Evolutionary conservation across 37 sponge, comb jelly and placozoan genomes (phyloP), one percentile per base, ranked within the genome.

Genomic region (Aplysina aerophoba): DNA sequence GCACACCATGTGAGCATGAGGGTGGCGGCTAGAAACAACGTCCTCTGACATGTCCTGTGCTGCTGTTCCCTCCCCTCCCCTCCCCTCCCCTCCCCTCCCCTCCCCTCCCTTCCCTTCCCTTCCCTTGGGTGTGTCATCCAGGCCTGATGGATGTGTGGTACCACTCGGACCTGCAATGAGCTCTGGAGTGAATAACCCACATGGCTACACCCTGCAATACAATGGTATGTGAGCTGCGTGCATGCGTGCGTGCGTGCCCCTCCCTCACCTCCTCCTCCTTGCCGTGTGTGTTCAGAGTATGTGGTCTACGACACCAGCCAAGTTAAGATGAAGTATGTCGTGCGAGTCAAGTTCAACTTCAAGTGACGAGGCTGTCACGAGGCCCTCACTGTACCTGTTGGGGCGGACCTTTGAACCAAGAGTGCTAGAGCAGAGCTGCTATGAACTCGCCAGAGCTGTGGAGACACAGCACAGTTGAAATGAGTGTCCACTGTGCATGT

Each of bases 141-240:
- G 95, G 34, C 4, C 84, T 55, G 93, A 96, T 81, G 94, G 94
- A 0, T 89, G 88, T 71, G 54, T 81, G 37, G 95, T 98, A 0
- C 99, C 96, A 8, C 74, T 96, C 27, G 99, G 99, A 15, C 83
- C 89, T 37, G 25, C 59, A 33, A 58, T 86, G 0, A 83, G 94
- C 60, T 92, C 99, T 21, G 91, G 88, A 20, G 85, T 98, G 0
- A 34, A 25, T 36, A 98, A 96, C 55, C 89, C 94, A 11, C n/a
- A 55, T 27, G 98, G 98, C 19, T 98, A 98, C 83, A 98, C 95
- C 1, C 93, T 98, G 50, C 93, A 96, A 31, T 98, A 98, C 87
- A 98, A 98, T 85, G 97, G 94, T 93, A 44, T 56, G 68, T 55
- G 2, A 30, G 15, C 50, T 44, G 50, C 8, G 50, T 3, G 33